phyloP scores from a whole-genome alignment of 2,113 vertebrate species.

The Pollimyrus isidori region DNA sequence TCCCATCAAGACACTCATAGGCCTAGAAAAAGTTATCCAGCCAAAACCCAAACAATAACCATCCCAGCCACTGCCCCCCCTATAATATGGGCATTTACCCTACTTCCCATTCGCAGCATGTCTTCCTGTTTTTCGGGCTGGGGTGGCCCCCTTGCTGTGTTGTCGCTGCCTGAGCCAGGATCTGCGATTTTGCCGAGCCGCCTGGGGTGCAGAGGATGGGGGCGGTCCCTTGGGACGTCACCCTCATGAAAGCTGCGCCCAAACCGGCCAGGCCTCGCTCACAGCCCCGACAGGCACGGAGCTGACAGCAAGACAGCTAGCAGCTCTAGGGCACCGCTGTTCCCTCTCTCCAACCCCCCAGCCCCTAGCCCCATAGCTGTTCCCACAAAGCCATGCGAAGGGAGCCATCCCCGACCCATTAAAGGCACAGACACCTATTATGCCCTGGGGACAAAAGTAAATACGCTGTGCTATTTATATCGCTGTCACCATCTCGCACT shows the following conservation, averaged over 20 bases:
- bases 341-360: neutral
- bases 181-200: neutral
- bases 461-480: neutral
- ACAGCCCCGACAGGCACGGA: conserved; percentile 1
- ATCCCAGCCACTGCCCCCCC: neutral
- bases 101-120: conserved; percentile 3
- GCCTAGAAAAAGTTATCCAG: neutral
- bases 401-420: neutral
- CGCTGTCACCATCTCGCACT: neutral
- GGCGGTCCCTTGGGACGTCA: neutral
- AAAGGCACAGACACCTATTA: neutral
- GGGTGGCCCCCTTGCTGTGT: neutral
- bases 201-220: neutral
- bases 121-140: neutral
- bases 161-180: neutral
- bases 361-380: neutral
- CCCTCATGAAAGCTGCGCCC: neutral
- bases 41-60: neutral
- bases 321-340: neutral
- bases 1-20: neutral
- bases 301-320: neutral
- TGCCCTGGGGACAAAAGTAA: neutral
- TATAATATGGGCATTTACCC: neutral
- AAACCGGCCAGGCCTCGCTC: neutral
- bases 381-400: neutral